Percentiles rank a stretch among this genome's conserved stretches.
phyloP scores from a whole-genome alignment of 2,888 invertebrate species.

The Rhingia rostrata region DNA sequence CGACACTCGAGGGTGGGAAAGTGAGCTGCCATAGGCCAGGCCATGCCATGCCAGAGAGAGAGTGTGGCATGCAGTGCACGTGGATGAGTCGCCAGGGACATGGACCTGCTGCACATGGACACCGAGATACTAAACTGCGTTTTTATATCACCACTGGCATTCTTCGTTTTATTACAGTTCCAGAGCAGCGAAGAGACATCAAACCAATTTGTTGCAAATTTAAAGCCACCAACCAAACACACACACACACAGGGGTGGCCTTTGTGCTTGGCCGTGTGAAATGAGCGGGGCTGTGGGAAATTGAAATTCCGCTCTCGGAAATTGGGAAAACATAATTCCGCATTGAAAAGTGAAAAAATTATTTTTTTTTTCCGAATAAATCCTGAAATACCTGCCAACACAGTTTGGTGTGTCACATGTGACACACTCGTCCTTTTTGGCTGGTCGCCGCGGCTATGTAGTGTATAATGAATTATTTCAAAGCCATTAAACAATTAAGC shows the following conservation, averaged over 20 bases:
- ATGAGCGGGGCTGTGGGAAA: slow-evolving; percentile 43
- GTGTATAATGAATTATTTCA: slow-evolving; percentile 55
- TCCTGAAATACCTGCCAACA: slow-evolving; percentile 8
- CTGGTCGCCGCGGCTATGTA: neutral
- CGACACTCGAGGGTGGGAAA: slow-evolving; percentile 20
- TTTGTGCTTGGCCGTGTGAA: neutral
- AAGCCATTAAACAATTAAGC: slow-evolving; percentile 58
- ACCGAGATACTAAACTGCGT: slow-evolving; percentile 48
- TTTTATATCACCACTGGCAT: slow-evolving; percentile 49
- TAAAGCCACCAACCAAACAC: slow-evolving; percentile 1
- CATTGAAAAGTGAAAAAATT: slow-evolving; percentile 46
- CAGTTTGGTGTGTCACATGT: slow-evolving; percentile 19
- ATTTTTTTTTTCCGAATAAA: slow-evolving; percentile 38
- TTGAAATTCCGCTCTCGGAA: slow-evolving; percentile 63
- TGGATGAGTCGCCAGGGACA: slow-evolving; percentile 17
- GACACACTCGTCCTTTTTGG: slow-evolving; percentile 39
- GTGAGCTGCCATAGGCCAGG: slow-evolving; percentile 37
- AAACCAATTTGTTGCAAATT: slow-evolving; percentile 73
- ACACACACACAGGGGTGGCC: slow-evolving; percentile 18
- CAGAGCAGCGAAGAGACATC: slow-evolving; percentile 20
- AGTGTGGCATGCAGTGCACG: slow-evolving; percentile 7
- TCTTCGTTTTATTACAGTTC: slow-evolving; percentile 46
- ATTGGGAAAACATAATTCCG: slow-evolving; percentile 46
- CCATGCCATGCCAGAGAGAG: slow-evolving; percentile 10
- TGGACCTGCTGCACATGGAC: slow-evolving; percentile 21